Evolutionary conservation across 2,113 vertebrate genomes (phyloP), one percentile per base, ranked within the genome.

Genomic region (Apaloderma vittatum): DNA sequence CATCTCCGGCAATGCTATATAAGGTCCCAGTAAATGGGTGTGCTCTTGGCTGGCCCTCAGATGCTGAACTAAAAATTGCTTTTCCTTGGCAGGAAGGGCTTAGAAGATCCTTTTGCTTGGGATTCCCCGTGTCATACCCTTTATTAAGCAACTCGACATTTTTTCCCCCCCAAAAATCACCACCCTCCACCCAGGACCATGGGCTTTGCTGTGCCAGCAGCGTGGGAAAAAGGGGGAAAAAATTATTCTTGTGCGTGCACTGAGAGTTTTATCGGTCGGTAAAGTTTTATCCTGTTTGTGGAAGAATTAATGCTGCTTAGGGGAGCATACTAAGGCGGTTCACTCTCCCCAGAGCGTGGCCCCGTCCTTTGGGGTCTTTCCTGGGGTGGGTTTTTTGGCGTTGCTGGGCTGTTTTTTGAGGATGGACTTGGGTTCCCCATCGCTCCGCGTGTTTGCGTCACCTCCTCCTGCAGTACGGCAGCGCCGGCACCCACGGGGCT

Each of bases 131-230:
- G 10, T 40, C 34, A 26, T 27, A 48, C 55, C 48, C 18, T 2
- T 75, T 27, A 24, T 1, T 3, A 11, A 86, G 30, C n/a, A 77
- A 86, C 86, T 10, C 6, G 4, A 14, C 48, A 4, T 86, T 75
- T 46, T 1, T 2, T 5, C 4, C 14, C 15, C 8, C 0, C 0
- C 0, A 4, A 27, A 61, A 77, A 30, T 2, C 5, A 0, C 51
- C 63, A 12, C 40, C 20, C 19, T 83, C 67, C 6, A 1, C 49
- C 74, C 2, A 1, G 36, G 51, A 61, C 80, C 20, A 1, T 14
- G 16, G 36, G 7, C 22, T 57, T 68, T 84, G 24, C 40, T 1
- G 0, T 68, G 54, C 45, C 3, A 20, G 37, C 6, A 2, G 24
- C 8, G 6, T 55, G 59, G 68, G 63, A 8, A 74, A 73, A 87